phyloP scores from a whole-genome alignment of 2,797 vertebrate genomes.

The Takifugu ocellatus region DNA sequence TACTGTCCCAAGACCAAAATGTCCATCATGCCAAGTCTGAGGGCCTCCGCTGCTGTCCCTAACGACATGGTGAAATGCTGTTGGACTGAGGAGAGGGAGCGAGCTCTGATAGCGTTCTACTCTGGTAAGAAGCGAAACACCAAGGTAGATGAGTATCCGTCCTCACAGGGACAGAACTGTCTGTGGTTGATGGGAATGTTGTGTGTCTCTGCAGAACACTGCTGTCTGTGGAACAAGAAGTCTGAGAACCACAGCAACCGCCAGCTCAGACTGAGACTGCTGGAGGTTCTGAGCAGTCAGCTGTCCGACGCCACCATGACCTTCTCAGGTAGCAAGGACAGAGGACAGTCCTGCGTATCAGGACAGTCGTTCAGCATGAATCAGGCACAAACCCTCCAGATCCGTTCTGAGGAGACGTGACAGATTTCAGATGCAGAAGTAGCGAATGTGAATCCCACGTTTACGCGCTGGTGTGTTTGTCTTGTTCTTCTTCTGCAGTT shows the following conservation, averaged over 20 bases:
- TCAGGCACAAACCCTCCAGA: background rate
- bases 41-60: conserved; percentile 11
- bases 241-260: conserved; percentile 65
- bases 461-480: background rate
- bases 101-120: conserved; percentile 53
- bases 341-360: too few species aligned
- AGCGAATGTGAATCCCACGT: too few species aligned
- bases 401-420: too few species aligned
- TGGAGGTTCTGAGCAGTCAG: conserved; percentile 47
- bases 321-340: conserved; percentile 43
- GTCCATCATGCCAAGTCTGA: conserved; percentile 24
- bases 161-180: too few species aligned
- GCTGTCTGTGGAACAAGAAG: conserved; percentile 61
- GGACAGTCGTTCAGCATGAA: too few species aligned
- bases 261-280: conserved; percentile 43
- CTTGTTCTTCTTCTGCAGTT: conserved; percentile 30
- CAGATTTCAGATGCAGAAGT: too few species aligned
- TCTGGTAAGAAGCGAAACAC: conserved; percentile 29
- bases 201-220: conserved; percentile 43
- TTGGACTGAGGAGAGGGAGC: conserved; percentile 61
- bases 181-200: conserved; percentile 1
- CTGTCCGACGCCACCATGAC: conserved; percentile 36
- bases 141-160: too few species aligned
- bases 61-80: conserved; percentile 33
- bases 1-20: conserved; percentile 8